phyloP scores from a whole-genome alignment of 2,113 vertebrate species.

The Oostethus manadensis region DNA sequence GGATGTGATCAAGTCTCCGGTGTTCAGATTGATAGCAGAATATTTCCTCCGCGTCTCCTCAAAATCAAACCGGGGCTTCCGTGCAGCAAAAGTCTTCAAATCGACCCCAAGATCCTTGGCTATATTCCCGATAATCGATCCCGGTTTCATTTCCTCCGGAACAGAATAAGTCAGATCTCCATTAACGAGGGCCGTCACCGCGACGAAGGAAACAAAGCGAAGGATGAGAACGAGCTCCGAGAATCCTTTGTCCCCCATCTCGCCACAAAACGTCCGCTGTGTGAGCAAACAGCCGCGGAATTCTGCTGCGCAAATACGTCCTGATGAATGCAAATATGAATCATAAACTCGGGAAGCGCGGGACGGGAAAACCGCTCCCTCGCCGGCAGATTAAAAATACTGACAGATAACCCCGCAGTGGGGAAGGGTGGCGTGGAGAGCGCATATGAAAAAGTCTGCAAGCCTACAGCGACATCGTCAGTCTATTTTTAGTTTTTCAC shows the following conservation, averaged over 20 bases:
- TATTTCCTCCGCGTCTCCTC: conserved; percentile 29
- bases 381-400: neutral
- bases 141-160: conserved; percentile 67
- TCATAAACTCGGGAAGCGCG: neutral
- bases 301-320: neutral
- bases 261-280: neutral
- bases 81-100: conserved; percentile 43
- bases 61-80: conserved; percentile 52
- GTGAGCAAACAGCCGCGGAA: neutral
- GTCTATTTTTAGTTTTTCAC: neutral
- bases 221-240: neutral
- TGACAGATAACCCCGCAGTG: neutral
- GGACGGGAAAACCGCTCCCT: neutral
- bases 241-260: conserved; percentile 7
- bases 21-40: conserved; percentile 37
- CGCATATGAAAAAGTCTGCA: neutral
- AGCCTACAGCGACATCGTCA: conserved; percentile 9
- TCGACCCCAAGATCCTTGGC: conserved; percentile 69
- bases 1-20: conserved; percentile 45
- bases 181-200: conserved; percentile 18
- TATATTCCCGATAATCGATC: conserved; percentile 68
- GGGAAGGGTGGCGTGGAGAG: neutral
- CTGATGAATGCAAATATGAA: neutral
- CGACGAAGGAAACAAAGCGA: conserved; percentile 8
- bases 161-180: conserved; percentile 66